Conservation (phyloP, 2,113 vertebrate species). For the Sinocyclocheilus anophthalmus region DNA sequence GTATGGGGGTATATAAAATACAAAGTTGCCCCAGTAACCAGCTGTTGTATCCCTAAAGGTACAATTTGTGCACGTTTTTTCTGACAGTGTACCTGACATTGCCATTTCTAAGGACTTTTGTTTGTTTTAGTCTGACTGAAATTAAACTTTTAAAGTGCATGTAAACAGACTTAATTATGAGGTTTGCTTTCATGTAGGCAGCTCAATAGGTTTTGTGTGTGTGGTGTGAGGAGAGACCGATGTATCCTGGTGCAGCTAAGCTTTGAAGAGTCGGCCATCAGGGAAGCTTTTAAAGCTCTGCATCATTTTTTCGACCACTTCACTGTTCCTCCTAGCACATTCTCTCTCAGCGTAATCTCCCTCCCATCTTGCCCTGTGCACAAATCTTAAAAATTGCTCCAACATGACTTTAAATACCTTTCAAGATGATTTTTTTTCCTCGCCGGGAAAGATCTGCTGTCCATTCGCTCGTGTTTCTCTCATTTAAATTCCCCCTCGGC, state of each 20-base stretch:
- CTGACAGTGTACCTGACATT: not conserved
- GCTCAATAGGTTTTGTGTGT: not conserved
- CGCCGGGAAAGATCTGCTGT: not conserved
- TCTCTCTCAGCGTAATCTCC: not conserved
- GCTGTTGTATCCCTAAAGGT: not conserved
- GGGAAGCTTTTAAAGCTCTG: conserved; percentile 33
- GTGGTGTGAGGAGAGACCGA: conserved; percentile 7
- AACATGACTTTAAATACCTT: conserved; percentile 31
- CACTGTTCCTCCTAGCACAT: conserved; percentile 4
- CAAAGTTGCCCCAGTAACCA: no score
- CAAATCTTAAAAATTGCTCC: conserved; percentile 15
- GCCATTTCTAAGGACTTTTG: not conserved
- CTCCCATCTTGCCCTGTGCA: not conserved
- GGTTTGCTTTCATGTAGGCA: not conserved
- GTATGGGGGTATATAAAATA: not conserved
- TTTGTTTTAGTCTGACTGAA: not conserved
- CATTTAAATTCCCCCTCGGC: not conserved
- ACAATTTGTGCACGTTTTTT: not conserved
- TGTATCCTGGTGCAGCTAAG: conserved; percentile 19
- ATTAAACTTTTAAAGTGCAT: not conserved
- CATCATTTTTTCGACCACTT: conserved; percentile 1
- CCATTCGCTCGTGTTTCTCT: not conserved
- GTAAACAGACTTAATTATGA: not conserved
- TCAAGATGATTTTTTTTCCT: not conserved
- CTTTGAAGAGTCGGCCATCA: no score